Conservation (phyloP, 2,888 invertebrate species). For the Torymus tubicola region DNA sequence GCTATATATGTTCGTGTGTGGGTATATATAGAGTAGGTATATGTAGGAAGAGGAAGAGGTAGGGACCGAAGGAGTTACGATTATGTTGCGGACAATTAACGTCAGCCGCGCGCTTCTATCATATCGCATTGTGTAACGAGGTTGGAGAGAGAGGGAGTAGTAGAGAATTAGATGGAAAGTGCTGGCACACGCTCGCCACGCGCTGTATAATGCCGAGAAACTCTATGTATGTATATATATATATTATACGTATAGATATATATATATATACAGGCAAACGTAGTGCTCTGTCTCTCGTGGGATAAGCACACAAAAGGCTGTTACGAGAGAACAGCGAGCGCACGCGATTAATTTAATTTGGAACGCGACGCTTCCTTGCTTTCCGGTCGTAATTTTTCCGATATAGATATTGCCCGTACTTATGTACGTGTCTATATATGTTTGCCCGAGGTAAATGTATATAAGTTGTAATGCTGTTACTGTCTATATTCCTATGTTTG, state of each 20-base stretch:
- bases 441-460: conserved; percentile 25
- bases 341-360: conserved; percentile 68
- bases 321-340: conserved; percentile 57
- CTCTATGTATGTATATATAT: background rate
- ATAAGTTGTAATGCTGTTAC: background rate
- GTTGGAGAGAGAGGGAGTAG: background rate
- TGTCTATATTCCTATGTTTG: background rate
- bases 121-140: conserved; percentile 39
- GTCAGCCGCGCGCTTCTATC: conserved; percentile 35
- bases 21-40: background rate
- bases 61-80: conserved; percentile 43
- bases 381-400: conserved; percentile 32
- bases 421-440: background rate
- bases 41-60: background rate
- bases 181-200: conserved; percentile 42
- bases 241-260: background rate
- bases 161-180: conserved; percentile 39
- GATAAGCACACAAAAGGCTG: conserved; percentile 68
- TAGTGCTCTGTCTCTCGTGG: conserved; percentile 59
- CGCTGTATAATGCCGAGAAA: conserved; percentile 34
- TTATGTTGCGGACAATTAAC: conserved; percentile 52
- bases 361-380: conserved; percentile 50
- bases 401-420: background rate
- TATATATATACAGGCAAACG: conserved; percentile 37
- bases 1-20: no score